phyloP scores from a whole-genome alignment of 2,888 invertebrate genomes.

The Agrotis clavis region DNA sequence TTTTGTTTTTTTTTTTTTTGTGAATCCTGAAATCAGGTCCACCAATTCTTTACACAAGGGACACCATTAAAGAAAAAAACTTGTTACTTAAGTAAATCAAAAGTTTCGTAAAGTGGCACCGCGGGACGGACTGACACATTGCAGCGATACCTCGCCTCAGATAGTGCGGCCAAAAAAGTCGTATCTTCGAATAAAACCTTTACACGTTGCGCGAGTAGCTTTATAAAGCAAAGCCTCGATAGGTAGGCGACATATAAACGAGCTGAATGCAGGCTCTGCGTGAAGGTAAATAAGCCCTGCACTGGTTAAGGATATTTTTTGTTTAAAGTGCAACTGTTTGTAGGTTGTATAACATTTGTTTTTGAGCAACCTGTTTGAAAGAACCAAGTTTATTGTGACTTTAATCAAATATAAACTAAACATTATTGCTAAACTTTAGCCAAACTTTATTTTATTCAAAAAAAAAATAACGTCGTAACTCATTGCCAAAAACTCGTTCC shows the following conservation, averaged over 20 bases:
- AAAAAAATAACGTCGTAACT: slow-evolving; percentile 43
- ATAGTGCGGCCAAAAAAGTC: slow-evolving; percentile 69
- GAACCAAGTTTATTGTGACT: neutral
- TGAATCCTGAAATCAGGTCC: neutral
- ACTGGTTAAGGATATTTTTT: slow-evolving; percentile 37
- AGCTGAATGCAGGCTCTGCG: slow-evolving; percentile 45
- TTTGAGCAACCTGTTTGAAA: slow-evolving; percentile 17
- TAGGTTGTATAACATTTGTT: slow-evolving; percentile 5
- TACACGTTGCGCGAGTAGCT: slow-evolving; percentile 75
- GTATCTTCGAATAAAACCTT: slow-evolving; percentile 69
- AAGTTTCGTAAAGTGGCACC: slow-evolving; percentile 81
- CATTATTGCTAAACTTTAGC: slow-evolving; percentile 2
- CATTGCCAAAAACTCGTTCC: slow-evolving; percentile 56
- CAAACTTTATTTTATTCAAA: slow-evolving; percentile 22
- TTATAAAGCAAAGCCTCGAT: slow-evolving; percentile 77
- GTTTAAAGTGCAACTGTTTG: slow-evolving; percentile 36
- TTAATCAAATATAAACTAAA: slow-evolving; percentile 4
- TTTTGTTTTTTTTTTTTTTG: too few relatives aligned
- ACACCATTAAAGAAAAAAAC: slow-evolving; percentile 68
- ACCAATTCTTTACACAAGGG: slow-evolving; percentile 31
- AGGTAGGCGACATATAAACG: slow-evolving; percentile 77
- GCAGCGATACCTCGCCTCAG: slow-evolving; percentile 75
- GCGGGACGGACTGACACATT: slow-evolving; percentile 79
- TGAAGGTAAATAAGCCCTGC: slow-evolving; percentile 51
- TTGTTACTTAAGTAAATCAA: slow-evolving; percentile 76